Percentiles rank a stretch among this genome's conserved stretches.
These are phyloP conservation scores for Colletes gigas DNA, from an alignment of 1,140 invertebrate species.

Conservation along the genomic window DNA sequence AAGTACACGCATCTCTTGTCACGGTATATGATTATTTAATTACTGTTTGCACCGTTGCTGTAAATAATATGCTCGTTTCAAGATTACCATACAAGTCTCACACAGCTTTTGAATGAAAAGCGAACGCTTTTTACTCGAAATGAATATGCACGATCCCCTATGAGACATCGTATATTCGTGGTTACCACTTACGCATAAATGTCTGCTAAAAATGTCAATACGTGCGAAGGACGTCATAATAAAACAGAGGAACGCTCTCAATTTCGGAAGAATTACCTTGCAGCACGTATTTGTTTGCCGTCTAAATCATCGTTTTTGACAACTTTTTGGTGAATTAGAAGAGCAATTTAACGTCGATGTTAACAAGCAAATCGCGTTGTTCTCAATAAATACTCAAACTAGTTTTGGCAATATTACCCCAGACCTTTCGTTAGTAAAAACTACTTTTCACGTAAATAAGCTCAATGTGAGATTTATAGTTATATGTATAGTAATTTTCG, in stretches of 20 bases:
- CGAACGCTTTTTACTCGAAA: conserved; percentile 18
- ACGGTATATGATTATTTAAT: conserved; percentile 11
- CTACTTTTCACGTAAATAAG: too few species aligned
- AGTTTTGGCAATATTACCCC: too few species aligned
- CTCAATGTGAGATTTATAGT: too few species aligned
- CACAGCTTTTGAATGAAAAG: conserved; percentile 8
- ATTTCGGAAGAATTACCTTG: neutral
- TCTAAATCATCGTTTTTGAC: conserved; percentile 13
- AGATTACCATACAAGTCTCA: conserved; percentile 7
- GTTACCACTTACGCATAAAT: conserved; percentile 3
- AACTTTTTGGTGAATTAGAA: neutral
- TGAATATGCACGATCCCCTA: conserved; percentile 19
- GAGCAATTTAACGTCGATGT: too few species aligned
- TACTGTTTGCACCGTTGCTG: conserved; percentile 6
- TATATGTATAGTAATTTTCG: too few species aligned
- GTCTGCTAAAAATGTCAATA: conserved; percentile 23
- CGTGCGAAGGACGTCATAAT: neutral
- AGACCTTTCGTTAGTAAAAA: too few species aligned
- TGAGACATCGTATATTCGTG: conserved; percentile 20
- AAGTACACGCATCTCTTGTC: neutral
- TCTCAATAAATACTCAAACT: too few species aligned
- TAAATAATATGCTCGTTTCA: conserved; percentile 13
- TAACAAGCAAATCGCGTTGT: too few species aligned
- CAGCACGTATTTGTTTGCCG: neutral
- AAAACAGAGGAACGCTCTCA: conserved; percentile 5